Conservation (phyloP, 35 echinoderm and acorn worm species). For the Anneissia japonica region DNA sequence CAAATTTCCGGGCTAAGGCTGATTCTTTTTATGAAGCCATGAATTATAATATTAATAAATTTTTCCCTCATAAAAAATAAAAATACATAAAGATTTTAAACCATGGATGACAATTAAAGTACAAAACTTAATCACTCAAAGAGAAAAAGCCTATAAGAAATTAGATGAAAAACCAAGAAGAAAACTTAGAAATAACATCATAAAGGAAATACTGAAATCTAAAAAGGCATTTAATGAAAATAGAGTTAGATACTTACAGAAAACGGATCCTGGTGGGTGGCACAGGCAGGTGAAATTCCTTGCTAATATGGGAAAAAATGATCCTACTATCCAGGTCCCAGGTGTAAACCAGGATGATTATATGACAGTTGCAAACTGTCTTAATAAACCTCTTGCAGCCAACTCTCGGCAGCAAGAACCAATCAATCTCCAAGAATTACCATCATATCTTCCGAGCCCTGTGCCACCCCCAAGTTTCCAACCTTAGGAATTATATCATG, state of each 20-base stretch:
- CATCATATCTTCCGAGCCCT: too few species aligned
- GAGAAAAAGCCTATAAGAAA: background rate
- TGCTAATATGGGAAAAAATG: conserved; percentile 4
- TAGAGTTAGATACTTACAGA: conserved; percentile 22
- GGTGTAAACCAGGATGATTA: too few species aligned
- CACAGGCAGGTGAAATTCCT: conserved; percentile 13
- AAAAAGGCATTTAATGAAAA: conserved; percentile 5
- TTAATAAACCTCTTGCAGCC: too few species aligned
- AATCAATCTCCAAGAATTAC: too few species aligned
- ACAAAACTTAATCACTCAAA: background rate
- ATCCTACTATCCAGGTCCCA: background rate
- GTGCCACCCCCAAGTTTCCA: too few species aligned
- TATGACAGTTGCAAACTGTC: too few species aligned
- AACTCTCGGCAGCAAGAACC: too few species aligned
- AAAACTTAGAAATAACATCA: conserved; percentile 10
- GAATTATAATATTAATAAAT: too few species aligned
- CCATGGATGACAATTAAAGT: conserved; percentile 30
- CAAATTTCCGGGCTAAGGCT: background rate
- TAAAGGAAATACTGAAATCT: conserved; percentile 13
- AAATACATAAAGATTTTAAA: background rate
- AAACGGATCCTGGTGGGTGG: conserved; percentile 11
- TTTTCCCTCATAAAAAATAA: background rate
- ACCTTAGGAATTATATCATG: too few species aligned
- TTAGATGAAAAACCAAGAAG: too few species aligned
- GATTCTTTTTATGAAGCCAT: too few species aligned